These are phyloP conservation scores for Willisornis vidua DNA, from an alignment of 2,113 vertebrate species.

Conservation along the genomic window DNA sequence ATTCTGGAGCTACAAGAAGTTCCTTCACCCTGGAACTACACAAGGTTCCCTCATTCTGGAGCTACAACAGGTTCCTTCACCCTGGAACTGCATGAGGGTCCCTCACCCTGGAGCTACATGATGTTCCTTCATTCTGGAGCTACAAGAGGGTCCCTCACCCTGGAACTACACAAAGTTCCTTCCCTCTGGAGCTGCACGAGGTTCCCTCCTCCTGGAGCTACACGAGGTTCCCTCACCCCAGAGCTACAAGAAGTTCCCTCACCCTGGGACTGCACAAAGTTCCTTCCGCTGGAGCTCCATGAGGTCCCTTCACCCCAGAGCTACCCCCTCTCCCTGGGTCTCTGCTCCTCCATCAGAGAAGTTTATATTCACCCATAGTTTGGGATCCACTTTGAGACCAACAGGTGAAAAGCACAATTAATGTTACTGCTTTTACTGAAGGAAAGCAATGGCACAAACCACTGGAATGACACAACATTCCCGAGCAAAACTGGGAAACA, in stretches of 20 bases:
- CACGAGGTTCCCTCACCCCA: too few species aligned
- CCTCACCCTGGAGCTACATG: neutral
- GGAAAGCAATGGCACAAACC: neutral
- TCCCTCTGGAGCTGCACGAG: too few species aligned
- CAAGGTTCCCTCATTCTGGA: too few species aligned
- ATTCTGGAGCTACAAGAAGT: neutral
- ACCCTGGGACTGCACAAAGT: too few species aligned
- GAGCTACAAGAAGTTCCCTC: too few species aligned
- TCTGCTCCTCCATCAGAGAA: too few species aligned
- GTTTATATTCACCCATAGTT: accelerated
- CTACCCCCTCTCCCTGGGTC: neutral
- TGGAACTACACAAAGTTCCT: too few species aligned
- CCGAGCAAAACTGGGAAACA: neutral
- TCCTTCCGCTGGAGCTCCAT: too few species aligned
- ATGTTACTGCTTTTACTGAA: neutral
- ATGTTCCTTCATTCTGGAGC: neutral
- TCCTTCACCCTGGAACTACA: too few species aligned
- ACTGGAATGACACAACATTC: neutral
- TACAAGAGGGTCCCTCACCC: neutral
- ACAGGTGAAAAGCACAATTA: neutral
- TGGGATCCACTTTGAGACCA: neutral
- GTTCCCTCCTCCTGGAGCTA: too few species aligned
- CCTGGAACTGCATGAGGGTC: neutral
- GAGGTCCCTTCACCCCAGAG: neutral
- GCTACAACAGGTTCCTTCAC: too few species aligned